phyloP scores from a whole-genome alignment of 1,140 invertebrate species.

The Drosophila mauritiana region DNA sequence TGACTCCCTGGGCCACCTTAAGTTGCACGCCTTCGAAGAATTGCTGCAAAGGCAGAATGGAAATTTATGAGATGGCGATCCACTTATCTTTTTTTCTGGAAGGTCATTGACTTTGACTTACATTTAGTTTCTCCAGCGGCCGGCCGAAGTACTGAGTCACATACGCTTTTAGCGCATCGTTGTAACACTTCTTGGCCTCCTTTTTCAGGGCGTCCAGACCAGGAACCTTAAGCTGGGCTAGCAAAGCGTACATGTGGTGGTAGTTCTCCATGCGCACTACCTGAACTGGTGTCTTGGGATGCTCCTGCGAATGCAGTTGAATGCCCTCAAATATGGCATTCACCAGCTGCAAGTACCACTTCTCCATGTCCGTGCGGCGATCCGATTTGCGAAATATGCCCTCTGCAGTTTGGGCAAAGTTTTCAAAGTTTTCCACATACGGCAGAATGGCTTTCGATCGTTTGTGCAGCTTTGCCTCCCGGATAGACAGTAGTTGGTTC shows the following conservation, averaged over 20 bases:
- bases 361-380: slow-evolving; percentile 96
- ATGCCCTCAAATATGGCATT: slow-evolving; percentile 95
- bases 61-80: not conserved
- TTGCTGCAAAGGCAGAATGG: slow-evolving; percentile 85
- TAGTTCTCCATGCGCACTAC: slow-evolving; percentile 99
- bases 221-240: slow-evolving; percentile 95
- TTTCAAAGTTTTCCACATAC: slow-evolving; percentile 96
- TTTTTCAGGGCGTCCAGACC: slow-evolving; percentile 95
- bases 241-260: slow-evolving; percentile 95
- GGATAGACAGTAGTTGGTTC: slow-evolving; percentile 92
- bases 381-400: slow-evolving; percentile 94
- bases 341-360: slow-evolving; percentile 95
- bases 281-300: slow-evolving; percentile 96
- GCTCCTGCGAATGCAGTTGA: slow-evolving; percentile 91
- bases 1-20: slow-evolving; percentile 96
- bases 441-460: slow-evolving; percentile 95
- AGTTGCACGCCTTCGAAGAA: slow-evolving; percentile 98
- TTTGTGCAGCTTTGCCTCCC: slow-evolving; percentile 90
- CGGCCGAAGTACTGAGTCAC: slow-evolving; percentile 97
- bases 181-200: slow-evolving; percentile 96
- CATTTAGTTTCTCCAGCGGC: slow-evolving; percentile 97
- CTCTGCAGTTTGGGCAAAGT: slow-evolving; percentile 95
- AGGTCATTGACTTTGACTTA: slow-evolving; percentile 84
- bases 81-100: not conserved
- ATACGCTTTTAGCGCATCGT: slow-evolving; percentile 95